Conservation (phyloP, 2,888 invertebrate genomes). For the Hydraecia micacea region DNA sequence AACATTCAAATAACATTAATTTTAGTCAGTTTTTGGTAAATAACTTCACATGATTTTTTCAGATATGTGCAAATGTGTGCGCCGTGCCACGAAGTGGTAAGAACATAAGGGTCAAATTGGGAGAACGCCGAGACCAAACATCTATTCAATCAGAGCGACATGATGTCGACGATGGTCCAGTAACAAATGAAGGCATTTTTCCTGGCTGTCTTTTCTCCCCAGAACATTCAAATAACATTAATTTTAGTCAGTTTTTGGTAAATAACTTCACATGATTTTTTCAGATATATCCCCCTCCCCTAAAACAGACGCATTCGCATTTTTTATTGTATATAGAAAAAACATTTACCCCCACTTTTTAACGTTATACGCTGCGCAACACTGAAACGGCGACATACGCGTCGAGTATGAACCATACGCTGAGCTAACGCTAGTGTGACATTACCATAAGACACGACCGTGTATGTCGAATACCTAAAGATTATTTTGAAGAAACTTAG, state of each 20-base stretch:
- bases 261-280: background rate
- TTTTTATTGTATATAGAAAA: background rate
- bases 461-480: background rate
- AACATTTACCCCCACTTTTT: background rate
- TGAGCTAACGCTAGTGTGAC: slow-evolving; percentile 29
- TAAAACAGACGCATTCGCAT: background rate
- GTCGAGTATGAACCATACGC: background rate
- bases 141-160: background rate
- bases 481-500: slow-evolving; percentile 10
- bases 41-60: background rate
- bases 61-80: background rate
- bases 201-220: background rate
- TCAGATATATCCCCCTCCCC: background rate
- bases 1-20: background rate
- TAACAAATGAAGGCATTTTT: background rate
- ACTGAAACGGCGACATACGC: background rate
- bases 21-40: background rate
- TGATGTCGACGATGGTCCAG: background rate
- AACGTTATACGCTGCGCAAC: background rate
- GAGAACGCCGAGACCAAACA: background rate
- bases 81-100: background rate
- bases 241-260: background rate
- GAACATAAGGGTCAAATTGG: background rate
- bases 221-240: background rate
- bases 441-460: slow-evolving; percentile 22